Conservation (phyloP, 2,113 vertebrate genomes). For the Ictalurus punctatus region DNA sequence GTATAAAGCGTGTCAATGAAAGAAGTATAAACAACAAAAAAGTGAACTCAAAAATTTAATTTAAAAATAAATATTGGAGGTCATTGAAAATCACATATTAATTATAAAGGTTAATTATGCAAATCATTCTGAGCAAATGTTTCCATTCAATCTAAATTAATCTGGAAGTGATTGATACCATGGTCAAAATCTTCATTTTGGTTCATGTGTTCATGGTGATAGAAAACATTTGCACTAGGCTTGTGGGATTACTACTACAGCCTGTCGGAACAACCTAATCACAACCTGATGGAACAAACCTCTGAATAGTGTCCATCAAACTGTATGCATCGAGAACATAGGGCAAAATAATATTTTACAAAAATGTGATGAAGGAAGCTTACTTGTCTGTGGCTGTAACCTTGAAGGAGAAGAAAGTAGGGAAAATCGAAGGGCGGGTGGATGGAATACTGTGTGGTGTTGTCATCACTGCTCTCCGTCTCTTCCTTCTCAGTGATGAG, state of each 20-base stretch:
- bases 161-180: background rate
- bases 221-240: background rate
- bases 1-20: background rate
- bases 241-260: background rate
- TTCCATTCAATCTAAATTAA: background rate
- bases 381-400: conserved; percentile 71
- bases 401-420: conserved; percentile 78
- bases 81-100: background rate
- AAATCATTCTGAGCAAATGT: background rate
- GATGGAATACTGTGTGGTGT: conserved; percentile 75
- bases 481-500: conserved; percentile 75
- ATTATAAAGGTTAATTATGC: background rate
- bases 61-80: background rate
- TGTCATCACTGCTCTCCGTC: conserved; percentile 77
- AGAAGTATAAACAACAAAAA: background rate
- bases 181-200: background rate
- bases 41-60: background rate
- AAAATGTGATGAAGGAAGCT: background rate
- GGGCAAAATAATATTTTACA: background rate
- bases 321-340: background rate
- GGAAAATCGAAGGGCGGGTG: conserved; percentile 76
- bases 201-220: background rate
- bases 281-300: background rate
- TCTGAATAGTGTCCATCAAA: background rate
- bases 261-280: background rate